Conservation (phyloP, 2,797 vertebrate species). For the Spea hammondii region DNA sequence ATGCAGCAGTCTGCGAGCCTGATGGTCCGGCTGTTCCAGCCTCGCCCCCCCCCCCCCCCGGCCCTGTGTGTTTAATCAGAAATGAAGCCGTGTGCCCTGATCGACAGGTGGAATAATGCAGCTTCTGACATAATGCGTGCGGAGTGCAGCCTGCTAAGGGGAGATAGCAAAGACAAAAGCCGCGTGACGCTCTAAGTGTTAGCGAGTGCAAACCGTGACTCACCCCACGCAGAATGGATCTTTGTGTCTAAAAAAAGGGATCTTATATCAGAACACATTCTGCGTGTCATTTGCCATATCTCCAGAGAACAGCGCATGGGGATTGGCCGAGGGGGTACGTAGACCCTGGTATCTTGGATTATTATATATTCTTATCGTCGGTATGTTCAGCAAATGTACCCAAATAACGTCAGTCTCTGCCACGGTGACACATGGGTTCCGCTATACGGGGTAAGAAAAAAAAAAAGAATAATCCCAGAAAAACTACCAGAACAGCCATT, state of each 20-base stretch:
- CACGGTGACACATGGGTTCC: too few species aligned
- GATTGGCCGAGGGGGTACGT: neutral
- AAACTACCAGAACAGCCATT: too few species aligned
- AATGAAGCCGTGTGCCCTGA: neutral
- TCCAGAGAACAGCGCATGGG: neutral
- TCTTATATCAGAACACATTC: neutral
- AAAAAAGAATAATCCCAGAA: too few species aligned
- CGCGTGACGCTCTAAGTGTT: conserved; percentile 22
- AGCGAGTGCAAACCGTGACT: neutral
- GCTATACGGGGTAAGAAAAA: too few species aligned
- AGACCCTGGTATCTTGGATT: too few species aligned
- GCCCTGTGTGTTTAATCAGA: neutral
- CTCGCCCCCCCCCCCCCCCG: too few species aligned
- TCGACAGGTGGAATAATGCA: conserved; percentile 40
- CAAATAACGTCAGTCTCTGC: too few species aligned
- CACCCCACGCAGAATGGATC: neutral
- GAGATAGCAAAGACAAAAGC: conserved; percentile 29
- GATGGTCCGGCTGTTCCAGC: neutral
- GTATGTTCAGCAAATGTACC: too few species aligned
- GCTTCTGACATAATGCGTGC: conserved; percentile 3
- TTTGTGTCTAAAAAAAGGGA: neutral
- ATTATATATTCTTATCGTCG: too few species aligned
- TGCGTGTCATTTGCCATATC: neutral
- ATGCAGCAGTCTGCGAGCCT: neutral
- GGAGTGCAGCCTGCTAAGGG: neutral